Conservation (phyloP, 1,140 invertebrate species). For the Drosophila simulans region DNA sequence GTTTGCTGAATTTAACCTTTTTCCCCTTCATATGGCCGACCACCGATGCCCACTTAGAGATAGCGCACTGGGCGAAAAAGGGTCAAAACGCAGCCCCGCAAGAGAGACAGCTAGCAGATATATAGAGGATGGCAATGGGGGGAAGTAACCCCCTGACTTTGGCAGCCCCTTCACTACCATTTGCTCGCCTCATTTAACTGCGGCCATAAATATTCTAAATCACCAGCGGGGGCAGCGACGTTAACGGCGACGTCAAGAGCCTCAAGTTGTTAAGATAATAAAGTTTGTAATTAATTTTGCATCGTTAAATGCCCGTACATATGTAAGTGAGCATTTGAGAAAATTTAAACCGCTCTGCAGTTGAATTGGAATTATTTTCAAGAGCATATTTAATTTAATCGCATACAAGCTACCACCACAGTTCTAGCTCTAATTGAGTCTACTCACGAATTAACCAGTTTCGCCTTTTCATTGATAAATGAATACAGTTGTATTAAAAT, state of each 20-base stretch:
- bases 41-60: conserved; percentile 61
- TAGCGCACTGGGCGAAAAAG: conserved; percentile 60
- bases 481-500: conserved; percentile 1
- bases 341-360: conserved; percentile 16
- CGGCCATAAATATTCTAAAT: conserved; percentile 79
- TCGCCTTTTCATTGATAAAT: conserved; percentile 13
- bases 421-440: conserved; percentile 55
- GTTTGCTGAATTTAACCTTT: conserved; percentile 81
- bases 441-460: conserved; percentile 58
- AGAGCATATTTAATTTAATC: conserved; percentile 30
- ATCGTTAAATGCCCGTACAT: conserved; percentile 66
- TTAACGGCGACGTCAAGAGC: conserved; percentile 39
- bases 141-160: neutral
- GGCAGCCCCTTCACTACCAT: conserved; percentile 21
- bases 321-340: conserved; percentile 19
- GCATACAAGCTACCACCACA: conserved; percentile 1
- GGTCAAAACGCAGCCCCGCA: conserved; percentile 58
- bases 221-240: conserved; percentile 59
- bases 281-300: conserved; percentile 82
- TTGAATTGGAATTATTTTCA: conserved; percentile 32
- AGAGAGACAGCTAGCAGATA: conserved; percentile 6
- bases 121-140: neutral
- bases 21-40: conserved; percentile 17
- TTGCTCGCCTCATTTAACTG: conserved; percentile 74
- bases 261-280: conserved; percentile 79